Conservation (phyloP, 2,888 invertebrate genomes). For the Cheilosia scutellata region DNA sequence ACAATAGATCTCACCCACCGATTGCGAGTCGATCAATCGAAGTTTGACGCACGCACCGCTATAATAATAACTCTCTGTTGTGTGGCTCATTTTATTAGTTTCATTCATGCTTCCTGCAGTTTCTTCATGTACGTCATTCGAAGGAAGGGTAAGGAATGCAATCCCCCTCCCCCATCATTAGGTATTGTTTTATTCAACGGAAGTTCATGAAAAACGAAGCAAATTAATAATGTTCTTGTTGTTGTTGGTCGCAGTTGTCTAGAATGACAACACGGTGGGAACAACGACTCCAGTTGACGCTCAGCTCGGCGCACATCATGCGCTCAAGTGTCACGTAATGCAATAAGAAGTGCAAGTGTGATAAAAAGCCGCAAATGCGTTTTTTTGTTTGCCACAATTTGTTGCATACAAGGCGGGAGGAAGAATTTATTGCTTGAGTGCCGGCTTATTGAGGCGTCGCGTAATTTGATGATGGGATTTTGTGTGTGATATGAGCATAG, state of each 20-base stretch:
- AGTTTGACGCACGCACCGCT: not conserved
- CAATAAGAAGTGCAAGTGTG: constrained; percentile 68
- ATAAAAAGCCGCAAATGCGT: constrained; percentile 34
- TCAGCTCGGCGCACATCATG: constrained; percentile 34
- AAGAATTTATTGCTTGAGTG: constrained; percentile 63
- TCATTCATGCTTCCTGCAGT: constrained; percentile 12
- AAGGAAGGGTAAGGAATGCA: constrained; percentile 1
- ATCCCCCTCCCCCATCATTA: not conserved
- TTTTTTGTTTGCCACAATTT: constrained; percentile 20
- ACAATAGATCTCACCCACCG: not conserved
- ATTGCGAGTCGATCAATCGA: constrained; percentile 2
- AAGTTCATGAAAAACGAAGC: constrained; percentile 52
- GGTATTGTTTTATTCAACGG: constrained; percentile 44
- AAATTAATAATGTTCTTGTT: constrained; percentile 53
- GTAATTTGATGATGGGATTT: constrained; percentile 60
- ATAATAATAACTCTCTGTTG: not conserved
- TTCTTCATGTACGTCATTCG: constrained; percentile 9
- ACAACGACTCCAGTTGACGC: constrained; percentile 16
- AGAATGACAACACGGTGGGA: constrained; percentile 60
- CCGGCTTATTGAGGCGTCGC: constrained; percentile 53
- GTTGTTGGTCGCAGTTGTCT: constrained; percentile 19
- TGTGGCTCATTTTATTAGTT: constrained; percentile 13
- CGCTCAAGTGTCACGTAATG: constrained; percentile 66
- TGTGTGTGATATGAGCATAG: constrained; percentile 25
- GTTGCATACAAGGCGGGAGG: constrained; percentile 37